Base-by-base conservation (phyloP, 2,888 invertebrate genomes). In the Acrocera orbiculus region DNA sequence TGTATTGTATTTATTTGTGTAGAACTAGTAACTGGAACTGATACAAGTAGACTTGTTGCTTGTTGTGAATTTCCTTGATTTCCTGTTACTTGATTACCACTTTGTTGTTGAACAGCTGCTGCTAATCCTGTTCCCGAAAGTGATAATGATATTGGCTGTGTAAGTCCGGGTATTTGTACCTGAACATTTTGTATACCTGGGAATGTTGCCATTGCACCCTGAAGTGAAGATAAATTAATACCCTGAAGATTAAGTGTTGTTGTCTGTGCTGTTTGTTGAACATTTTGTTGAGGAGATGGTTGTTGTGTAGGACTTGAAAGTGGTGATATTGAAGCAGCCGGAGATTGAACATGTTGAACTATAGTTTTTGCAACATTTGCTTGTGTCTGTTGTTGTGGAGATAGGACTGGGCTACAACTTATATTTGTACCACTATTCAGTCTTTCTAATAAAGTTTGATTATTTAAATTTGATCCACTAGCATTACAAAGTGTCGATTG, bases 121-220 rank as follows among this genome's bases (percentile, higher is more conserved):
- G 61, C 61, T 37, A 65, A 52, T 6, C 66, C 65, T 22, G 76
- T 70, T 20, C 77, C 72, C 24, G 80, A 76, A 39, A 81, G 59
- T 25, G 79, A 76, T 47, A 81, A 62, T 31, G 85, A 83, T 46
- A 86, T 82, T 4, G 85, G 83, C 44, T 83, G 82, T n/a, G 82
- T 70, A 35, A 86, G 69, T 25, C 82, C 83, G 9, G 83, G 80
- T 48, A 86, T 73, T 52, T 85, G 85, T 30, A 81, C 70, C 63
- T 80, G 78, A 34, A 80, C 77, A 56, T 80, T 81, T 54, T 81
- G 81, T 31, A 82, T 60, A 17, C 78, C 78, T 40, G 79, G 73
- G 36, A 60, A 59, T 35, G 58, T 58, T 6, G 58, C 52, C 49
- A 60, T 58, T 7, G 59, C 58, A 35, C 80, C 72, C 46, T 72